Evolutionary conservation across 2,888 invertebrate species (phyloP), one percentile per base, ranked within the genome.

Genomic region (Euplexia lucipara): DNA sequence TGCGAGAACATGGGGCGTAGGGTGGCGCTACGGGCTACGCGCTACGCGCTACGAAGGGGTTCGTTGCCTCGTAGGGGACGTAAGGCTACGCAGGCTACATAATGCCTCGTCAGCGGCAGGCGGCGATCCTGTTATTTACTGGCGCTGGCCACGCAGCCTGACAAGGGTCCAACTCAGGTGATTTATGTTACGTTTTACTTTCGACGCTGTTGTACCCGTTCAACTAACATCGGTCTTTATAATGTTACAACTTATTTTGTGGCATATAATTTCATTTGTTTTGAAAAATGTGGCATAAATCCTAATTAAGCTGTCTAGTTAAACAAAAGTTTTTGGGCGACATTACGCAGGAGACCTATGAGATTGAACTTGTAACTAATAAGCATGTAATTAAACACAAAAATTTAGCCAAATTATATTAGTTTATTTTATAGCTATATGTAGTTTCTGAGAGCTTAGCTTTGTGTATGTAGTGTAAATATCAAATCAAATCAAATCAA

Each of bases 131-230:
- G 88, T 90, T 91, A 92, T 92, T 92, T 92, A 92, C 88, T 83
- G 84, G 85, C 83, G 79, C 64, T 75, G 69, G 75, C 81, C 77
- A 81, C 70, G 73, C 66, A 77, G 75, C 61, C 82, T 90, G 92
- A 94, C 93, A 89, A 88, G 93, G 93, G 93, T 93, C 84, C 72
- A 83, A 79, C 85, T 75, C 85, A 85, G 86, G 89, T 93, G 93
- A 94, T 94, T 94, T 93, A 94, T 94, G 91, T 88, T 79, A 88
- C 88, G 83, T 90, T 92, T 91, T 86, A 92, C 89, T 93, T 90
- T 89, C 87, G 81, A 87, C 87, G 84, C 79, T 84, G 85, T 89
- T 90, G 85, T 86, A 85, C 85, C 78, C 80, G 75, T 79, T 79
- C 68, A 83, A 83, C 83, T 83, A 74, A 74, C 72, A 65, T 48